These are phyloP conservation scores for Xanthorhoe spadicearia DNA, from an alignment of 2,888 invertebrate species.

Conservation along the genomic window DNA sequence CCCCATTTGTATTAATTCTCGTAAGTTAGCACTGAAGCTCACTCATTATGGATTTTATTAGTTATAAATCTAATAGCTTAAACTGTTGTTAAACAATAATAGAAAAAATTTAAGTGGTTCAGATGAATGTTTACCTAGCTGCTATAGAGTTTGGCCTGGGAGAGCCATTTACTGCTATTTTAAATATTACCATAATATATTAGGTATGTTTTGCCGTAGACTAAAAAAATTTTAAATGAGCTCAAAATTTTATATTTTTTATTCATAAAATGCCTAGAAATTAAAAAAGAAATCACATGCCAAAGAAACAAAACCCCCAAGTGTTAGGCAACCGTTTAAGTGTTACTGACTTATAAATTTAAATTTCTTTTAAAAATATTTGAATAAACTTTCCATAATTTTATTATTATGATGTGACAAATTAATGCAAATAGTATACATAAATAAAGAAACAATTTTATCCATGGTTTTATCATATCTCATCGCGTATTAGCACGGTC, in stretches of 20 bases:
- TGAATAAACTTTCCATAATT: not conserved
- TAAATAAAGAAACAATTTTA: constrained; percentile 11
- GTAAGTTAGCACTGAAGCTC: constrained; percentile 57
- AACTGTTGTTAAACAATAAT: constrained; percentile 55
- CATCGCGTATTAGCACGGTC: constrained; percentile 13
- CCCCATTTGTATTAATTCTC: constrained; percentile 63
- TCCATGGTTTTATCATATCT: constrained; percentile 6
- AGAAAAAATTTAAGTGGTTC: constrained; percentile 11
- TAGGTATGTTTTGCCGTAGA: too few species aligned
- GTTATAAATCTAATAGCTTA: constrained; percentile 71
- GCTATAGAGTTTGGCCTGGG: not conserved
- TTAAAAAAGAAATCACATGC: too few species aligned
- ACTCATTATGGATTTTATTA: constrained; percentile 70
- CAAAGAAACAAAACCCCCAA: too few species aligned
- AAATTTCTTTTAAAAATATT: not conserved
- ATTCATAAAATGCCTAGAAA: too few species aligned
- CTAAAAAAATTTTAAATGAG: too few species aligned
- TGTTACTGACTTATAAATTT: not conserved
- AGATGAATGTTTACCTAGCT: not conserved
- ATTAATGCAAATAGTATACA: constrained; percentile 18
- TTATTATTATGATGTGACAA: not conserved
- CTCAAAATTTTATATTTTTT: too few species aligned
- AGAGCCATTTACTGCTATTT: not conserved
- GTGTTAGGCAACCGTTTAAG: too few species aligned
- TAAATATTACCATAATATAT: not conserved